These are phyloP conservation scores for Telenomus remus DNA, from an alignment of 1,140 invertebrate genomes.

Conservation along the genomic window DNA sequence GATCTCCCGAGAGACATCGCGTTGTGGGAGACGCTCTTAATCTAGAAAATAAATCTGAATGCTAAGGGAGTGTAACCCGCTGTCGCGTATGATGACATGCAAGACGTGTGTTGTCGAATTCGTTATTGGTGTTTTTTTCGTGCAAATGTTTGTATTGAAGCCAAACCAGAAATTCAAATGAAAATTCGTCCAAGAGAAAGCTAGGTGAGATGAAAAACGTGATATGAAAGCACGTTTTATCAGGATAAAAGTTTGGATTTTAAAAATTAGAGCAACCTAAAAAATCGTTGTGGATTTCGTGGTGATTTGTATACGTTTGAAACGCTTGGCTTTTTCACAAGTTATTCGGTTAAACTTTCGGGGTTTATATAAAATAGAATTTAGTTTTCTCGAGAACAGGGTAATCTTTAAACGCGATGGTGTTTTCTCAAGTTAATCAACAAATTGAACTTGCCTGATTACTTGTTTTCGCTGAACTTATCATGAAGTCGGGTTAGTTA, in stretches of 20 bases:
- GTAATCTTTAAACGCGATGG: slow-evolving; percentile 21
- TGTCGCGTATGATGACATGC: slow-evolving; percentile 10
- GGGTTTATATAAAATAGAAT: slow-evolving; percentile 19
- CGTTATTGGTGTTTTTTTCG: slow-evolving; percentile 17
- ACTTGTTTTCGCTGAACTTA: slow-evolving; percentile 12
- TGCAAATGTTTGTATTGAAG: slow-evolving; percentile 19
- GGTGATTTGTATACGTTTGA: too few relatives aligned
- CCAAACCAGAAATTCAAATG: slow-evolving; percentile 2
- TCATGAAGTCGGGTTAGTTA: too few relatives aligned
- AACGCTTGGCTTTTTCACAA: too few relatives aligned
- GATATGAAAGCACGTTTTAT: too few relatives aligned
- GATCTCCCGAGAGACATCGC: slow-evolving; percentile 26
- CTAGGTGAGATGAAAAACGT: background rate
- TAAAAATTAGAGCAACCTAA: too few relatives aligned
- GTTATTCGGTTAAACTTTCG: slow-evolving; percentile 3
- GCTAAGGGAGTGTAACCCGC: slow-evolving; percentile 17
- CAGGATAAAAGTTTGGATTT: too few relatives aligned
- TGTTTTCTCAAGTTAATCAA: slow-evolving; percentile 26
- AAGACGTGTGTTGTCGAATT: slow-evolving; percentile 9
- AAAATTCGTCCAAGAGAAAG: slow-evolving; percentile 1
- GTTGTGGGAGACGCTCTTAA: slow-evolving; percentile 44
- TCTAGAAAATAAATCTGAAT: slow-evolving; percentile 53
- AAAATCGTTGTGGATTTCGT: too few relatives aligned
- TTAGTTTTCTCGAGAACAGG: slow-evolving; percentile 3
- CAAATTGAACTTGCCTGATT: slow-evolving; percentile 25